Base-by-base conservation (phyloP, 2,113 vertebrate species). In the Gasterosteus aculeatus region DNA sequence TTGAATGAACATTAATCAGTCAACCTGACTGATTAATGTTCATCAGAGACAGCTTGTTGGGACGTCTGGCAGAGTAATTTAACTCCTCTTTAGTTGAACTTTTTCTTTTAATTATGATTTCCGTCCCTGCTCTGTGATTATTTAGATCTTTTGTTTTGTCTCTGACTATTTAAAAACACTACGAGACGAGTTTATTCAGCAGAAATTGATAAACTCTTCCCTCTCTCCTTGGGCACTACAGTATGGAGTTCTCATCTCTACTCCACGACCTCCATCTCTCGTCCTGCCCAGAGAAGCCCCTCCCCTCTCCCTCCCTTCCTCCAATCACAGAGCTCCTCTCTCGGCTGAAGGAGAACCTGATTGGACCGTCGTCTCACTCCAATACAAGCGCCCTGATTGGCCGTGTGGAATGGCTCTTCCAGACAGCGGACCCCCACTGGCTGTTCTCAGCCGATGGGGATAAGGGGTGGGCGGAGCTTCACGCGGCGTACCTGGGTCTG, bases 281-380 rank as follows among this genome's bases (percentile, higher is more conserved):
- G 18, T 60, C 58, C 47, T 39, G 64, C 44, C 75, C 72, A 10
- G 69, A 66, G 19, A 64, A 77, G 74, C 75, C 72, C 76, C 64
- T 5, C 75, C 81, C 68, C 65, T 58, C 66, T 8, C 0, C 54
- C 3, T 2, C 46, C 3, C 68, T 53, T 42, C 89, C 85, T 75
- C 78, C 87, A 81, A 81, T 91, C 82, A 83, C 83, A 72, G 81
- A 81, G 39, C 59, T 92, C 16, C 79, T 92, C 18, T 26, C 76
- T 15, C 56, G 1, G 38, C 86, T 87, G 56, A 69, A 5, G 65
- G 59, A 70, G 41, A 79, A 86, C 71, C 72, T 92, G 78, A 75
- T 72, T 54, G 59, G 38, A 47, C 9, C 44, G 0, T 57, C 80
- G 1, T 44, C 68, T 0, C 57, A 83, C n/a, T 49, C 77, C 0